Base-by-base conservation (phyloP, 2,888 invertebrate genomes). In the Cephus pulcher region DNA sequence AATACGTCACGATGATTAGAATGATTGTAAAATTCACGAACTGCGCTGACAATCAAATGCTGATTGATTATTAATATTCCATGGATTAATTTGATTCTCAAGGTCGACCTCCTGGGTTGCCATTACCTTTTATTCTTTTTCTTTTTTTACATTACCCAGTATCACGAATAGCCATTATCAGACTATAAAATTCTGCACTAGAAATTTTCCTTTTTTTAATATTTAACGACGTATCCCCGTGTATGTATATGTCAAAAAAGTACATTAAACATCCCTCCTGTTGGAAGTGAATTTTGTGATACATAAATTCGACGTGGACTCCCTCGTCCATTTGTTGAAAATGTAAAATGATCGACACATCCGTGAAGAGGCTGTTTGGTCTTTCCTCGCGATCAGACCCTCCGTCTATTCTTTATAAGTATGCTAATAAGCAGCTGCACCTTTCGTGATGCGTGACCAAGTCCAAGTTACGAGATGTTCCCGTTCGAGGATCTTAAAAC, bases 401-500 rank as follows among this genome's bases (percentile, higher is more conserved):
- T 56, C 56, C 23, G 56, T 23, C 56, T 56, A 56, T 56, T 90
- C 90, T 90, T 90, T 91, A 90, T 89, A 89, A 88, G 86, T 89
- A 90, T 90, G 90, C 89, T 90, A 90, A 91, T 91, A 90, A 90
- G 89, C 90, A 89, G 90, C 90, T 89, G 90, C 88, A 85, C 84
- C 82, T 81, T 84, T 82, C 82, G 84, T 85, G 87, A 90, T 89
- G 90, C 90, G 90, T 90, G 90, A 90, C 89, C 88, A 84, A 81
- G 88, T 88, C 83, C 85, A 86, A 89, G 88, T 89, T 89, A 89
- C 87, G 89, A 89, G 88, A 89, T 88, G 89, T 88, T 87, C 86
- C 86, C 85, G 81, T 81, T 56, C 23, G 56, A 56, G 56, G 23
- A 56, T 56, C 56, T 56, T 56, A 23, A 56, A 56, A 56, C 56